A percentile compares a stretch with the other conserved stretches of the same genome.
phyloP scores from a whole-genome alignment of 2,113 vertebrate genomes.

The Neoarius graeffei region DNA sequence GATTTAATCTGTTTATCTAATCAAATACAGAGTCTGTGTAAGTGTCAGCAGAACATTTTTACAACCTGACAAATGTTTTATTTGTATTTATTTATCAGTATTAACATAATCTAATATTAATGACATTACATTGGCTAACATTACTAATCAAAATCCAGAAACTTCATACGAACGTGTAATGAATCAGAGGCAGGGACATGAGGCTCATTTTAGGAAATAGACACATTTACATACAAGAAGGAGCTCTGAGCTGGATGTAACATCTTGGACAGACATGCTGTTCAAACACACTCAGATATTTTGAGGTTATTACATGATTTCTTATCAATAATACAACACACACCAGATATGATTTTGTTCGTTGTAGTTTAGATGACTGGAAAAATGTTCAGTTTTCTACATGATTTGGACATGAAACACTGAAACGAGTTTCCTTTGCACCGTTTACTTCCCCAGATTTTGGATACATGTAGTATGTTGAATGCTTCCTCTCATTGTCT shows the following conservation, averaged over 20 bases:
- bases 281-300: not conserved
- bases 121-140: not conserved
- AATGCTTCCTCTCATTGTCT: not conserved
- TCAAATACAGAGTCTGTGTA: not conserved
- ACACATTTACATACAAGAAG: not conserved
- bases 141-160: not conserved
- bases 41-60: not conserved
- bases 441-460: not conserved
- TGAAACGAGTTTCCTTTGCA: not conserved
- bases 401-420: not conserved
- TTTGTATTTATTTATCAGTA: not conserved
- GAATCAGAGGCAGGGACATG: not conserved
- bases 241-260: not conserved
- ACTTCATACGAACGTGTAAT: not conserved
- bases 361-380: too few species aligned
- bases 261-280: not conserved
- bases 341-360: not conserved
- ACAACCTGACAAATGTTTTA: not conserved
- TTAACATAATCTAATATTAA: not conserved
- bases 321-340: not conserved
- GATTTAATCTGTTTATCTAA: not conserved
- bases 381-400: not conserved
- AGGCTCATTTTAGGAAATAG: not conserved
- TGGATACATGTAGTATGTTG: not conserved
- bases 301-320: not conserved